These are phyloP conservation scores for Okamejei kenojei DNA, from an alignment of 2,797 vertebrate genomes.

Conservation along the genomic window DNA sequence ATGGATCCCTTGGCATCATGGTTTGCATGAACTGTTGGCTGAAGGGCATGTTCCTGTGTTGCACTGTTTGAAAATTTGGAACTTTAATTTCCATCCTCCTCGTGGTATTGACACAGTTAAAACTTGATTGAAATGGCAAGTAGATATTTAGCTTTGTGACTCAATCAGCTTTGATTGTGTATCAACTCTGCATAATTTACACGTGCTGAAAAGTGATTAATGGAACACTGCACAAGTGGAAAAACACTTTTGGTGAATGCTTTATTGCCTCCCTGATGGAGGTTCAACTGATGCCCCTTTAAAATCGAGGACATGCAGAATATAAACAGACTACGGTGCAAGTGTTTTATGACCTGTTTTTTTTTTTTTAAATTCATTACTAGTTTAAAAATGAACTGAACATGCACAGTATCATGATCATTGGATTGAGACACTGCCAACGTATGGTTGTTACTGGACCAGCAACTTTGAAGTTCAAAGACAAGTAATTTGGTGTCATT, in stretches of 20 bases:
- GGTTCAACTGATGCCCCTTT: background rate
- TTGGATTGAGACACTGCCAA: background rate
- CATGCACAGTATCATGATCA: background rate
- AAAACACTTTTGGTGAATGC: background rate
- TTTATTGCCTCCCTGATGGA: background rate
- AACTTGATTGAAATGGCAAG: background rate
- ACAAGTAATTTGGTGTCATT: too few relatives aligned
- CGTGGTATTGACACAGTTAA: background rate
- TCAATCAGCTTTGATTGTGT: background rate
- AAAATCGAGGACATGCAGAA: background rate
- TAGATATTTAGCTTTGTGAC: background rate
- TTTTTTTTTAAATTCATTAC: background rate
- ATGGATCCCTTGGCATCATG: too few relatives aligned
- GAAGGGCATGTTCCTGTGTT: too few relatives aligned
- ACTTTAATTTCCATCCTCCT: background rate
- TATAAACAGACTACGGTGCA: background rate
- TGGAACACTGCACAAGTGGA: slow-evolving; percentile 14
- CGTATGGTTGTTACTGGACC: too few relatives aligned
- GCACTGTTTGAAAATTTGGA: too few relatives aligned
- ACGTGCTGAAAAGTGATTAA: background rate
- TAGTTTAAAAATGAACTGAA: background rate
- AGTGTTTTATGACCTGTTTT: background rate
- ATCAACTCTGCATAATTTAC: slow-evolving; percentile 22
- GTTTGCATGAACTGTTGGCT: too few relatives aligned
- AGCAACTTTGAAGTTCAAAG: too few relatives aligned